Conservation (phyloP, 2,888 invertebrate genomes). For the Epinotia demarniana region DNA sequence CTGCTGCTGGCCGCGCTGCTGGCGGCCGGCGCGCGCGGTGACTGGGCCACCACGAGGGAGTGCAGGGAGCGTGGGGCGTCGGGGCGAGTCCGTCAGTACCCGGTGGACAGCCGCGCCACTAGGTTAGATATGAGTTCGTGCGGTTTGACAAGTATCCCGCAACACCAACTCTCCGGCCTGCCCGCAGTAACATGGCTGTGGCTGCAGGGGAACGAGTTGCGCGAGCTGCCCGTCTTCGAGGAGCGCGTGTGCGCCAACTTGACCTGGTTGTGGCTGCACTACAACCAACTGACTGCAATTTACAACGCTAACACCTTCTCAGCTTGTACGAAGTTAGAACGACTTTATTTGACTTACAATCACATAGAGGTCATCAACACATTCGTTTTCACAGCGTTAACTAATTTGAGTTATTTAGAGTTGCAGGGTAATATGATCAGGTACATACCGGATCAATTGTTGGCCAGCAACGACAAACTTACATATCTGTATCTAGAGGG, state of each 20-base stretch:
- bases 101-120: background rate
- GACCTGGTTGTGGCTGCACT: background rate
- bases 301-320: background rate
- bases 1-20: background rate
- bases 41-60: background rate
- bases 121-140: rapidly evolving
- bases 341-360: background rate
- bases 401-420: background rate
- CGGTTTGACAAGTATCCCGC: background rate
- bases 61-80: background rate
- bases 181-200: background rate
- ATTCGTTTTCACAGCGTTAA: background rate
- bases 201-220: background rate
- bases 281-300: background rate
- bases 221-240: conserved; percentile 3
- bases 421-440: background rate
- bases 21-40: background rate
- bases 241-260: background rate
- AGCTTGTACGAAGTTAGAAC: background rate
- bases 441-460: background rate
- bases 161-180: background rate
- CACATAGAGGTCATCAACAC: background rate
- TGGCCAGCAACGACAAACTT: background rate
- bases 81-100: background rate
- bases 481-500: background rate